These are phyloP conservation scores for Erethizon dorsatum DNA, from an alignment of 2,797 vertebrate species.

Conservation along the genomic window DNA sequence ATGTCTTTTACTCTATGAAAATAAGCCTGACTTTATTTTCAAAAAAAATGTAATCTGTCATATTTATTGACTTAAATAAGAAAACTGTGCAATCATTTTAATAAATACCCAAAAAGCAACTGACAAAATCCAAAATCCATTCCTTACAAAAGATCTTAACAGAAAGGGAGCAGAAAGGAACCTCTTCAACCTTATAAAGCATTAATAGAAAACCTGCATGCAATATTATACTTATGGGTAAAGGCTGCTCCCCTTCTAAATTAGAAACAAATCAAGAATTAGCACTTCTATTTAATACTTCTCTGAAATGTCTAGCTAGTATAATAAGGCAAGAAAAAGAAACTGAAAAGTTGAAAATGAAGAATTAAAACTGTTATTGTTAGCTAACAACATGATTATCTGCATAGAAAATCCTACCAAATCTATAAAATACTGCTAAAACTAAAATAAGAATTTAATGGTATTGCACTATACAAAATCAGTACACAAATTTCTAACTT, in stretches of 20 bases:
- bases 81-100: not conserved
- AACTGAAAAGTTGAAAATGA: not conserved
- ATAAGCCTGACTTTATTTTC: not conserved
- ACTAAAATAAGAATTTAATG: not conserved
- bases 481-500: not conserved
- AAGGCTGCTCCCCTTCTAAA: not conserved
- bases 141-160: not conserved
- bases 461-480: not conserved
- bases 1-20: not conserved
- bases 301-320: not conserved
- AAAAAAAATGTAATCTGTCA: not conserved
- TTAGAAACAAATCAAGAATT: not conserved
- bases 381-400: not conserved
- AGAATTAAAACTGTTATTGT: not conserved
- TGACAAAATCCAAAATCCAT: not conserved
- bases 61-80: not conserved
- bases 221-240: not conserved
- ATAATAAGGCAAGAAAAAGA: not conserved
- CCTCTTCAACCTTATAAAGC: not conserved
- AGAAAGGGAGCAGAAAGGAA: not conserved
- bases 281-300: not conserved
- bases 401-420: not conserved
- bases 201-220: not conserved
- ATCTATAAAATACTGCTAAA: not conserved
- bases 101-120: not conserved